Evolutionary conservation across 2,888 invertebrate genomes (phyloP).

Genomic region (Spialia ferax): DNA sequence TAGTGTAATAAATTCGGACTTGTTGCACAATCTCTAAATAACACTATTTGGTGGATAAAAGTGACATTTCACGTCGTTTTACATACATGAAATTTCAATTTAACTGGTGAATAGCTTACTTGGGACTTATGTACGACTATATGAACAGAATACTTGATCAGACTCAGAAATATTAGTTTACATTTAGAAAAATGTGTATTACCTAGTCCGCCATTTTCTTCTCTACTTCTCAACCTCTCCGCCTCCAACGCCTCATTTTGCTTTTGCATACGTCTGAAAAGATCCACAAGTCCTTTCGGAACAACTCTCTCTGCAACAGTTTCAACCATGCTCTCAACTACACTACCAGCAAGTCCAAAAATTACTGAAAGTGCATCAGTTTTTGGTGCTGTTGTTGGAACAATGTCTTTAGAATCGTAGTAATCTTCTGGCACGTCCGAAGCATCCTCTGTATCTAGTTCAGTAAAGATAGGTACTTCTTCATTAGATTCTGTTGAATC

Average conservation of each 20-base stretch:
- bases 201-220: conserved; percentile 83
- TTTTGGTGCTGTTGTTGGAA: conserved; percentile 75
- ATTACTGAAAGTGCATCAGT: conserved; percentile 77
- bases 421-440: conserved; percentile 77
- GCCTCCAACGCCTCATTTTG: conserved; percentile 80
- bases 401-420: conserved; percentile 75
- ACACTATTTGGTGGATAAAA: too few relatives aligned
- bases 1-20: too few relatives aligned
- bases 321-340: conserved; percentile 77
- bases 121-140: too few relatives aligned
- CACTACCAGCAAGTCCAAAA: conserved; percentile 79
- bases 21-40: too few relatives aligned
- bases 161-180: background rate
- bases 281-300: conserved; percentile 74
- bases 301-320: conserved; percentile 79
- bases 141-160: too few relatives aligned
- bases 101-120: too few relatives aligned
- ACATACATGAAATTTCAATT: too few relatives aligned
- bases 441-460: conserved; percentile 67
- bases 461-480: conserved; percentile 71
- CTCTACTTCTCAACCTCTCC: conserved; percentile 75
- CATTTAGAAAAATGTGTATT: conserved; percentile 26
- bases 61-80: too few relatives aligned
- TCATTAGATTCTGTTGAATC: conserved; percentile 55
- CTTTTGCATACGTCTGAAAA: conserved; percentile 79